Conservation (phyloP, 2,113 vertebrate genomes). For the Podarcis cretensis region DNA sequence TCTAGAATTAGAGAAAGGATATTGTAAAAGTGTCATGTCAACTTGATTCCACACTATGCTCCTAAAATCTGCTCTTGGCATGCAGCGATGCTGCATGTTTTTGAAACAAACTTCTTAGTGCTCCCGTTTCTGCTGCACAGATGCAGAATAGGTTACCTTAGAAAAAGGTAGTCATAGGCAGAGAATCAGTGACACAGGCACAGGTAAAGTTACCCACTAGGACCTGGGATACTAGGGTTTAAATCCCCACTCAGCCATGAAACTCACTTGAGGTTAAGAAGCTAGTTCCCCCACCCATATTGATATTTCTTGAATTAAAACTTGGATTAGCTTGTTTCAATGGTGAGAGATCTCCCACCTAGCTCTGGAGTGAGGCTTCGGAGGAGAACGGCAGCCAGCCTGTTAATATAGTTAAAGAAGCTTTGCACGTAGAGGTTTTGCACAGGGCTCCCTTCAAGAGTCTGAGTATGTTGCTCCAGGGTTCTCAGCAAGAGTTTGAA, state of each 20-base stretch:
- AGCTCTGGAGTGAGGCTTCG: conserved; percentile 86
- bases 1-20: conserved; percentile 72
- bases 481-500: conserved; percentile 86
- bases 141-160: background rate
- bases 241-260: too few relatives aligned
- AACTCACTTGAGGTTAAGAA: background rate
- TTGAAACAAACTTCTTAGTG: background rate
- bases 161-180: background rate
- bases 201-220: background rate
- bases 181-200: background rate
- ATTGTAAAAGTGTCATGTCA: background rate
- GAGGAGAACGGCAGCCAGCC: conserved; percentile 83
- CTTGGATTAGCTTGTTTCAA: background rate
- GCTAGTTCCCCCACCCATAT: background rate
- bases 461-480: conserved; percentile 79
- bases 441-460: background rate
- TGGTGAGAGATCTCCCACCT: conserved; percentile 65
- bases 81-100: background rate
- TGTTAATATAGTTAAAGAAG: conserved; percentile 88
- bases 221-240: too few relatives aligned
- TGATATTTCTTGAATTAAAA: background rate
- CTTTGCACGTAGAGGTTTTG: conserved; percentile 82
- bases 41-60: conserved; percentile 1
- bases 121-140: background rate
- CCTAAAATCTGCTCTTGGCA: conserved; percentile 8